Conservation (phyloP, 2,113 vertebrate species). For the Hylia prasina region DNA sequence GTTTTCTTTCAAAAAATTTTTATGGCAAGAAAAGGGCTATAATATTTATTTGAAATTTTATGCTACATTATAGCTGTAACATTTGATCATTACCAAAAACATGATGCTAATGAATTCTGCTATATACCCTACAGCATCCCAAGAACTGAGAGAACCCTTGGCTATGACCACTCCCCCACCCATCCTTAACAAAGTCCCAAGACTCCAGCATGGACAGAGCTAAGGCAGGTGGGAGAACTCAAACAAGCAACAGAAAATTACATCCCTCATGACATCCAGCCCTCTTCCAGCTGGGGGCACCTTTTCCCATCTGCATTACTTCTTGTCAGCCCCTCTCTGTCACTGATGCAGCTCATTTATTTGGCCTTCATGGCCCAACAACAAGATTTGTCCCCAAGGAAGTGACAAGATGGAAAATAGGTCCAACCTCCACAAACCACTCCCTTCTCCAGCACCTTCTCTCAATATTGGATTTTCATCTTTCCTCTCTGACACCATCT, state of each 20-base stretch:
- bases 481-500: neutral
- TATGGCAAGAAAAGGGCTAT: neutral
- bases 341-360: neutral
- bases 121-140: neutral
- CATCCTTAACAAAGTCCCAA: accelerated
- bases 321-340: neutral
- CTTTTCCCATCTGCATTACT: neutral
- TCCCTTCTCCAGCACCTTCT: accelerated
- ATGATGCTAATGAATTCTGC: neutral
- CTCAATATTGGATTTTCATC: neutral
- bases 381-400: neutral
- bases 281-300: neutral
- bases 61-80: neutral
- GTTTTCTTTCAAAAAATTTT: neutral
- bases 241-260: accelerated
- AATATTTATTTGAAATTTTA: neutral
- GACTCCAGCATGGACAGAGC: accelerated
- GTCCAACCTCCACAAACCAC: neutral
- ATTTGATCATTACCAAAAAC: neutral
- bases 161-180: neutral
- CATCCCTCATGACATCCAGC: accelerated
- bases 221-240: accelerated
- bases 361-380: neutral
- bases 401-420: neutral
- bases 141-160: neutral